A percentile compares a stretch with the other conserved stretches of the same genome.
phyloP scores from a whole-genome alignment of 2,797 vertebrate genomes.

The Cynodonichthys magdalenae region DNA sequence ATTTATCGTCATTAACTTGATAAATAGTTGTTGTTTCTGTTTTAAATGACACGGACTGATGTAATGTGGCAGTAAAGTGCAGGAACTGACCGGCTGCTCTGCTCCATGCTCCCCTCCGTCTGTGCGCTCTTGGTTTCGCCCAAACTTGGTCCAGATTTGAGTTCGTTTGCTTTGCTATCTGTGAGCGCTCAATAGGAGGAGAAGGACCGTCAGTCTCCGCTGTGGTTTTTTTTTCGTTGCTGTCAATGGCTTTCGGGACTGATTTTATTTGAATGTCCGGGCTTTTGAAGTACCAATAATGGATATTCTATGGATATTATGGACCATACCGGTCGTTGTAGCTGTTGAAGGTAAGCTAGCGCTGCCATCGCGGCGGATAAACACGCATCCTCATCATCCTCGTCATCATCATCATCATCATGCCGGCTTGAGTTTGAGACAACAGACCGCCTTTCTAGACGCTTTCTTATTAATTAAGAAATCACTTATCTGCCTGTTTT shows the following conservation, averaged over 20 bases:
- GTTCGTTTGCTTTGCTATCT: conserved; percentile 71
- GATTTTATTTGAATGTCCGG: conserved; percentile 83
- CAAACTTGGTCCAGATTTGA: conserved; percentile 84
- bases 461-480: background rate
- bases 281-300: conserved; percentile 79
- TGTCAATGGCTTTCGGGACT: conserved; percentile 84
- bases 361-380: conserved; percentile 36
- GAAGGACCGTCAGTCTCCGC: conserved; percentile 78
- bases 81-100: background rate
- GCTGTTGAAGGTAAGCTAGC: conserved; percentile 85
- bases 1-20: fast-evolving
- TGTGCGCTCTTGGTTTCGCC: conserved; percentile 81
- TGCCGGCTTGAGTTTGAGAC: conserved; percentile 65
- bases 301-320: conserved; percentile 89
- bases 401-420: too few species aligned
- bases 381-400: conserved; percentile 59
- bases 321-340: conserved; percentile 82
- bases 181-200: conserved; percentile 74
- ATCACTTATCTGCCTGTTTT: background rate
- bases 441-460: conserved; percentile 58
- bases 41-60: fast-evolving
- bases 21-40: fast-evolving
- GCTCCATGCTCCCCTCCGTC: conserved; percentile 71
- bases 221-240: conserved; percentile 49
- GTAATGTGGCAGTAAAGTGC: fast-evolving